phyloP scores from a whole-genome alignment of 1,140 invertebrate species.

The Melanaphis sacchari region DNA sequence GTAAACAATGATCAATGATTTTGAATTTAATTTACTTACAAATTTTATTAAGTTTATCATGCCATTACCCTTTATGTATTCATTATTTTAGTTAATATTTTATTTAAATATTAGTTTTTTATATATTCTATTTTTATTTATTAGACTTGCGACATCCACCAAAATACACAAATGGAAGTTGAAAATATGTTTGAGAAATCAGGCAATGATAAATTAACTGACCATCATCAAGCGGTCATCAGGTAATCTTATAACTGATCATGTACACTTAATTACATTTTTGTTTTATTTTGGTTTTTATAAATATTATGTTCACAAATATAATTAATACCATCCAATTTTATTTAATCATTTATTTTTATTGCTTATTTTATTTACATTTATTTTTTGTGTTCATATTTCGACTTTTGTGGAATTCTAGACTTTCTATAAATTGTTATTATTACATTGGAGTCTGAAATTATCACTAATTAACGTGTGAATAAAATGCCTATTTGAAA shows the following conservation, averaged over 20 bases:
- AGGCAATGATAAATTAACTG: constrained; percentile 3
- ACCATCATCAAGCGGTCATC: constrained; percentile 48
- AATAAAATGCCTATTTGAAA: background rate
- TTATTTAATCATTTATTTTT: background rate
- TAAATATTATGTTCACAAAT: constrained; percentile 26
- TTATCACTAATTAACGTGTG: background rate
- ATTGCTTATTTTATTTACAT: constrained; percentile 24
- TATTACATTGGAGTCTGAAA: background rate
- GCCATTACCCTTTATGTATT: constrained; percentile 1
- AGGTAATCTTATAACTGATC: constrained; percentile 23
- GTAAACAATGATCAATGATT: background rate
- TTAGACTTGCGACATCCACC: constrained; percentile 42
- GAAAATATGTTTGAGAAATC: constrained; percentile 21
- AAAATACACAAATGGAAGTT: constrained; percentile 54
- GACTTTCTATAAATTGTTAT: background rate
- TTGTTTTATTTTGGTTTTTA: constrained; percentile 15
- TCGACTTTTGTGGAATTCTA: background rate
- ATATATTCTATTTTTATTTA: background rate
- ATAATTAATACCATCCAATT: background rate
- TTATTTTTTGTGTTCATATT: background rate
- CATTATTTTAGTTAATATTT: background rate
- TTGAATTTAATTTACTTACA: background rate
- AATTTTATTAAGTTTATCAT: background rate
- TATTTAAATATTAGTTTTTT: constrained; percentile 11
- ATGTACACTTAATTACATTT: background rate